phyloP scores from a whole-genome alignment of 2,888 invertebrate genomes.

The Bruchidius siliquastri region DNA sequence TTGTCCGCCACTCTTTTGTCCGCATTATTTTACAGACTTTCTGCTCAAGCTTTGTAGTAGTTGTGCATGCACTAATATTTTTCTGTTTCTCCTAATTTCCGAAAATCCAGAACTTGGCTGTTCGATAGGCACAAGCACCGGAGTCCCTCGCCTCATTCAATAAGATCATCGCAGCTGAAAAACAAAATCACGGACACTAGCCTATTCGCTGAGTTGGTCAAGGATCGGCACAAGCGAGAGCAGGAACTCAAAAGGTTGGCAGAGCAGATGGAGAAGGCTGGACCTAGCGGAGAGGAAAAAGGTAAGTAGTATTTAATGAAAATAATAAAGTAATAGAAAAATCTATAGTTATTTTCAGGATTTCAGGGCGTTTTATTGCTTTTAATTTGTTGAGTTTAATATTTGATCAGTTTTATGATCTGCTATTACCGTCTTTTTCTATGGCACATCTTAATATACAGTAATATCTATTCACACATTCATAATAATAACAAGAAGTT shows the following conservation, averaged over 20 bases:
- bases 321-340: background rate
- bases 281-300: constrained; percentile 1
- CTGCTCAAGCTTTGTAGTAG: background rate
- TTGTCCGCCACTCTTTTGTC: no score
- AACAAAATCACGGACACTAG: constrained; percentile 86
- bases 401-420: no score
- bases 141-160: constrained; percentile 46
- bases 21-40: background rate
- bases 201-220: constrained; percentile 83
- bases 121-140: constrained; percentile 29
- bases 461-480: no score
- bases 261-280: constrained; percentile 43
- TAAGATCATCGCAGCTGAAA: constrained; percentile 58
- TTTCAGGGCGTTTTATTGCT: no score
- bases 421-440: no score
- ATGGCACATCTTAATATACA: no score
- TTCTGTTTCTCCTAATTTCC: background rate
- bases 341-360: no score
- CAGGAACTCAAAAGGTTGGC: constrained; percentile 64
- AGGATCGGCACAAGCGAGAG: constrained; percentile 77
- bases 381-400: no score
- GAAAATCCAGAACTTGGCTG: background rate
- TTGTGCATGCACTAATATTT: background rate
- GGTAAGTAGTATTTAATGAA: background rate
- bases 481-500: no score